Percentiles rank a stretch among this genome's conserved stretches.
Conservation (phyloP, 2,888 invertebrate genomes). For the Drosophila flavopinicola region DNA sequence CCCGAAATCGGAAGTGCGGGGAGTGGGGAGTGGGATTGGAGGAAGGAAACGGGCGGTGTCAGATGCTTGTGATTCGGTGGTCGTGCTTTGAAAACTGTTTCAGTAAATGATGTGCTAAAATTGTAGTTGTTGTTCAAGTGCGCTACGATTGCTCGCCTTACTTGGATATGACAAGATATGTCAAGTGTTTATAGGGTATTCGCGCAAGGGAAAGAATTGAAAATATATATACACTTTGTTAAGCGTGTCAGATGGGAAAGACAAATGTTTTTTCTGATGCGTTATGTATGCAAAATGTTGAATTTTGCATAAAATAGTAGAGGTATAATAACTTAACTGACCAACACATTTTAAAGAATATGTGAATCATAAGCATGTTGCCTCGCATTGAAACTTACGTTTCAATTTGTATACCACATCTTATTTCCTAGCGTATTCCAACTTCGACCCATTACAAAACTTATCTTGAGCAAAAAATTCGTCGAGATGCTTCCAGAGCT, state of each 20-base stretch:
- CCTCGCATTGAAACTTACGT: too few relatives aligned
- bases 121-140: slow-evolving; percentile 41
- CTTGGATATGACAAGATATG: slow-evolving; percentile 9
- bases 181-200: slow-evolving; percentile 9
- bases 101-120: slow-evolving; percentile 66
- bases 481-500: slow-evolving; percentile 13
- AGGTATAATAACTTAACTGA: too few relatives aligned
- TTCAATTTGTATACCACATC: too few relatives aligned
- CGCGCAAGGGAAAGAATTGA: slow-evolving; percentile 1
- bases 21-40: neutral
- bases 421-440: slow-evolving; percentile 12
- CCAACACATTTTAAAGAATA: too few relatives aligned
- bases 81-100: slow-evolving; percentile 40
- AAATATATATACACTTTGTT: too few relatives aligned
- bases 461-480: slow-evolving; percentile 5
- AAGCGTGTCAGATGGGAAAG: too few relatives aligned
- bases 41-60: slow-evolving; percentile 30
- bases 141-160: slow-evolving; percentile 13
- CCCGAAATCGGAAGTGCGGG: too few relatives aligned
- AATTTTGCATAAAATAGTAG: too few relatives aligned
- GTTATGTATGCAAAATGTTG: too few relatives aligned
- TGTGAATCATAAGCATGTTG: too few relatives aligned
- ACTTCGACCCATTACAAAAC: slow-evolving; percentile 18
- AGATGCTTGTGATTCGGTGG: slow-evolving; percentile 46
- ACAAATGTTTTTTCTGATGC: neutral